Evolutionary conservation across 1,140 invertebrate species (phyloP).

Genomic region (Monomorium pharaonis): DNA sequence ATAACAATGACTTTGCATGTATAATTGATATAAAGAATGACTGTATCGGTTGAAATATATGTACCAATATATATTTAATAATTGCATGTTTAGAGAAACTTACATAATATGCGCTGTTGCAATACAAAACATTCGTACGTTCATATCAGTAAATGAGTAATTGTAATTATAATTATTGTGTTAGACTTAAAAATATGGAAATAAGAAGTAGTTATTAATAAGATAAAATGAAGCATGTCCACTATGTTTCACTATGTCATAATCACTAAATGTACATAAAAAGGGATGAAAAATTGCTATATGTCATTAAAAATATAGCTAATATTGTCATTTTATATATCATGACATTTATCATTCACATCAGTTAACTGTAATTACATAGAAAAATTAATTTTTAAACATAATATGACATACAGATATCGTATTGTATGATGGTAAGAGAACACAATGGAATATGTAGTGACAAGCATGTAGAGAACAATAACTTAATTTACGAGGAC

Average conservation of each 20-base stretch:
- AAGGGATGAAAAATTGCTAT: neutral
- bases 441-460: neutral
- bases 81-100: slow-evolving; percentile 28
- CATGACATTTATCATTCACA: slow-evolving; percentile 13
- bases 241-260: neutral
- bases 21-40: slow-evolving; percentile 16
- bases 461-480: slow-evolving; percentile 9
- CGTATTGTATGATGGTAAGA: neutral
- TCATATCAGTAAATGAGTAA: slow-evolving; percentile 36
- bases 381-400: neutral
- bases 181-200: neutral
- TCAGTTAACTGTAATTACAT: neutral
- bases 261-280: neutral
- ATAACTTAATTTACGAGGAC: slow-evolving; percentile 38
- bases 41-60: slow-evolving; percentile 2
- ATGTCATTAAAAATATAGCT: neutral
- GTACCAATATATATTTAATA: neutral
- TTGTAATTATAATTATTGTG: neutral
- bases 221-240: neutral
- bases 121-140: neutral
- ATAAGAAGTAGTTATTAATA: neutral
- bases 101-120: neutral
- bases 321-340: slow-evolving; percentile 19
- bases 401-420: neutral
- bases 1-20: neutral